phyloP scores from a whole-genome alignment of 37 sponge, comb jelly and placozoan species.

The Theonella swinhoei region DNA sequence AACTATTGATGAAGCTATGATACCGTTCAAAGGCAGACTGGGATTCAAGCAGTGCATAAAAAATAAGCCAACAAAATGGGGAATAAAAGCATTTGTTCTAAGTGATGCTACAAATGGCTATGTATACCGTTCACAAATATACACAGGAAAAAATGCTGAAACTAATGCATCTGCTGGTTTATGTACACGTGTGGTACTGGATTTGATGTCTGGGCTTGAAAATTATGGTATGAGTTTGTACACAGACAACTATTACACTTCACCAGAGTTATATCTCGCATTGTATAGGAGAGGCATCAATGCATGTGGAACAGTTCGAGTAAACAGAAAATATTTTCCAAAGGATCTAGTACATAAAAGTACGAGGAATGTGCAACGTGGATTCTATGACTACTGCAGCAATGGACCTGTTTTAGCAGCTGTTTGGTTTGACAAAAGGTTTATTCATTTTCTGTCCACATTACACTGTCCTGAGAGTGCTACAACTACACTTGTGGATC shows the following conservation, averaged over 20 bases:
- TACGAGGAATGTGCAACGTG: conserved; percentile 5
- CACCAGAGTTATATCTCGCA: no score
- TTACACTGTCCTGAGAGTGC: not conserved
- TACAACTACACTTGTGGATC: not conserved
- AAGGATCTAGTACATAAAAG: not conserved
- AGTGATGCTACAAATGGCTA: not conserved
- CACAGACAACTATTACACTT: no score
- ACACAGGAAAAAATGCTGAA: not conserved
- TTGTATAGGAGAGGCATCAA: not conserved
- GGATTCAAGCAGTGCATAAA: not conserved
- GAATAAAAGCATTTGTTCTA: not conserved
- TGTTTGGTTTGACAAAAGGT: conserved; percentile 34
- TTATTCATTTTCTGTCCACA: conserved; percentile 46
- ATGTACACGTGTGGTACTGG: no score
- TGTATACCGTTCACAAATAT: not conserved
- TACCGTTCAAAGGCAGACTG: not conserved
- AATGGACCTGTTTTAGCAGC: conserved; percentile 32
- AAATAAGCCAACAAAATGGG: not conserved
- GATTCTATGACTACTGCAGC: conserved; percentile 27
- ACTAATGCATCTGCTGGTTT: no score
- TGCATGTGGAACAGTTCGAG: conserved; percentile 29
- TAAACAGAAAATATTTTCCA: conserved; percentile 24
- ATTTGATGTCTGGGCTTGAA: no score
- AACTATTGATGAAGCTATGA: not conserved
- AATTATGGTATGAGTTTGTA: no score